Evolutionary conservation across 2,113 vertebrate species (phyloP).

Genomic region (Corapipo altera): DNA sequence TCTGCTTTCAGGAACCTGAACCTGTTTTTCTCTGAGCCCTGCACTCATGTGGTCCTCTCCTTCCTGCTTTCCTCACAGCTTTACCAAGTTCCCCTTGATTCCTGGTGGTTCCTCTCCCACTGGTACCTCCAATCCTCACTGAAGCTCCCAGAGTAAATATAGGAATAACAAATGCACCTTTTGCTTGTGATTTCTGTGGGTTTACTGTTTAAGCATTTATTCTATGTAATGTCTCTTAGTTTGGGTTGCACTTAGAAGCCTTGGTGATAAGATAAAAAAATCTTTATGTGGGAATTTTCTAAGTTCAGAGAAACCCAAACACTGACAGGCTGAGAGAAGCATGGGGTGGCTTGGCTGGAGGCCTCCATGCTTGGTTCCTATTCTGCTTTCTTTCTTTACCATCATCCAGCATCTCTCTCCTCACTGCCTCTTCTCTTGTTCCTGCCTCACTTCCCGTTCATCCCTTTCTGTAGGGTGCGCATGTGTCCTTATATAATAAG

Average conservation of each 20-base stretch:
- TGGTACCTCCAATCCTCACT: not conserved
- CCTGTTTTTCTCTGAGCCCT: not conserved
- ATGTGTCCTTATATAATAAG: too few species aligned
- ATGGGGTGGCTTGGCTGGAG: not conserved
- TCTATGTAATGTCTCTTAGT: not conserved
- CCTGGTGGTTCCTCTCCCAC: not conserved
- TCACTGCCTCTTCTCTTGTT: not conserved
- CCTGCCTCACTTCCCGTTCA: not conserved
- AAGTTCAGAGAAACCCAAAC: constrained; percentile 24
- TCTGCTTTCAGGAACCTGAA: not conserved
- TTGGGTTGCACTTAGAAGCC: not conserved
- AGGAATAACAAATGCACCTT: not conserved
- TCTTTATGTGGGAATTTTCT: not conserved
- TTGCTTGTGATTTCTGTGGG: constrained; percentile 29
- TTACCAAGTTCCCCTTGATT: not conserved
- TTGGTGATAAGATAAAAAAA: not conserved
- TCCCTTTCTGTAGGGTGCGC: too few species aligned
- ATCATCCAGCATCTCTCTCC: not conserved
- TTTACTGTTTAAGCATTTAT: constrained; percentile 20
- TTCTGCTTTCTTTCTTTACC: not conserved
- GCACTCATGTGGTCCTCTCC: not conserved
- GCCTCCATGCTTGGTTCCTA: not conserved
- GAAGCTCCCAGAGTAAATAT: not conserved
- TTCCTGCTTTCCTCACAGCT: not conserved
- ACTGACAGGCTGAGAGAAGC: not conserved